Evolutionary conservation across 2,888 invertebrate genomes (phyloP).

Genomic region (Cheiracanthium punctorium): DNA sequence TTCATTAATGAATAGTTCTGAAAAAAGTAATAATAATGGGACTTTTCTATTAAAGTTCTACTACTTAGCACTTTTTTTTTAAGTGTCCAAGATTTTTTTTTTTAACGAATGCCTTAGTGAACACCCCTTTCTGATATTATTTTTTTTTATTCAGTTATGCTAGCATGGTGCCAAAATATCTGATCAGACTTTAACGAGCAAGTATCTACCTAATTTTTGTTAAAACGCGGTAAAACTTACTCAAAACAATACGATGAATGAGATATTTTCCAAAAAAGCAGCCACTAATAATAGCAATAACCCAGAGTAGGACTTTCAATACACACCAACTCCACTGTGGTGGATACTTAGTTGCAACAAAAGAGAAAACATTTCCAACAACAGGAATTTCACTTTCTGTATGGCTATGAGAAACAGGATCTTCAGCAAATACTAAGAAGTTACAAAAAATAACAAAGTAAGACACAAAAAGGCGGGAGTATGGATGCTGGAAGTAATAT

Average conservation of each 20-base stretch:
- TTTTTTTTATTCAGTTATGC: too few relatives aligned
- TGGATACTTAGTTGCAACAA: conserved; percentile 78
- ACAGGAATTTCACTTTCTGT: conserved; percentile 78
- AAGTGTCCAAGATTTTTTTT: too few relatives aligned
- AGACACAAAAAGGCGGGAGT: conserved; percentile 77
- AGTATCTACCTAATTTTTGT: too few relatives aligned
- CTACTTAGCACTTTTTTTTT: too few relatives aligned
- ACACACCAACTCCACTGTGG: conserved; percentile 77
- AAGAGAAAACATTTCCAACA: conserved; percentile 78
- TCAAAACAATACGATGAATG: conserved; percentile 77
- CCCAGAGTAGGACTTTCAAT: conserved; percentile 77
- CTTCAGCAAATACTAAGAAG: conserved; percentile 79
- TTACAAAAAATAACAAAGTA: conserved; percentile 79
- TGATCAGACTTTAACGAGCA: too few relatives aligned
- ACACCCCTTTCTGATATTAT: too few relatives aligned
- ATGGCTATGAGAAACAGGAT: conserved; percentile 78
- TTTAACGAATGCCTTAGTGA: too few relatives aligned
- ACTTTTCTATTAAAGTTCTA: too few relatives aligned
- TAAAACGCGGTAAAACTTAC: too few relatives aligned
- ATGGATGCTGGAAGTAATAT: conserved; percentile 79
- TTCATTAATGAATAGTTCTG: too few relatives aligned
- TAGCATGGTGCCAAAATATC: too few relatives aligned
- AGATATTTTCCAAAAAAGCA: conserved; percentile 77
- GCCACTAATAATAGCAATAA: conserved; percentile 77
- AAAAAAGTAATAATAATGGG: too few relatives aligned